Base-by-base conservation (phyloP, 2,113 vertebrate genomes). In the Shinisaurus crocodilurus region DNA sequence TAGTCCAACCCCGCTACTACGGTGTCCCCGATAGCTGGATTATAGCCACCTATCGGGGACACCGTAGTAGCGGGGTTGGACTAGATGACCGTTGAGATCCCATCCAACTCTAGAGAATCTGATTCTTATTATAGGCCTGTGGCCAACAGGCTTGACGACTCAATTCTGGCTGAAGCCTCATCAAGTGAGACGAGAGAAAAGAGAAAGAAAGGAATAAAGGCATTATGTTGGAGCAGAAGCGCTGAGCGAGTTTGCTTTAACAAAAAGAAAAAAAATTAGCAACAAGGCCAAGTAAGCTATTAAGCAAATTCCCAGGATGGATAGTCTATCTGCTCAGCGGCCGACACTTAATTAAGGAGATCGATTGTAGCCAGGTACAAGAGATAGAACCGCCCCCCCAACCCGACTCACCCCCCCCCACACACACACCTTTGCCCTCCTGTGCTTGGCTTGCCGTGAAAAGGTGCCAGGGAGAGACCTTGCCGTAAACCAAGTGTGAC, bases 331-430 rank as follows among this genome's bases (percentile, higher is more conserved):
- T 75, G 27, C 45, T 32, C 2, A 3, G 40, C 9, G 18, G 45
- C 72, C 48, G 77, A 65, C 77, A 65, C 40, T 75, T 72, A 74
- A 88, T 84, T 88, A 85, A 57, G 60, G 81, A 57, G 65, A 54
- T 29, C 29, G 65, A 77, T 57, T 27, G n/a, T 27, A 45, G 54
- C 69, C 60, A 43, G 80, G 70, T 43, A 15, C 16, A 27, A 7
- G 87, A 32, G 40, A 23, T 1, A 37, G n/a, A 60, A 74, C 0
- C 6, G 5, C 70, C 87, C 45, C 29, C 13, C 75, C 18, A 2
- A 13, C 32, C 20, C 13, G 54, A 23, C 60, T 2, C 20, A 18
- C 60, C 60, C 60, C 6, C 48, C 48, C 8, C 48, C 4, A 12
- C 50, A 6, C 10, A 1, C 50, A 10, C 50, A 27, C n/a, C 57